Evolutionary conservation across 2,888 invertebrate species (phyloP).

Genomic region (Suillia variegata): DNA sequence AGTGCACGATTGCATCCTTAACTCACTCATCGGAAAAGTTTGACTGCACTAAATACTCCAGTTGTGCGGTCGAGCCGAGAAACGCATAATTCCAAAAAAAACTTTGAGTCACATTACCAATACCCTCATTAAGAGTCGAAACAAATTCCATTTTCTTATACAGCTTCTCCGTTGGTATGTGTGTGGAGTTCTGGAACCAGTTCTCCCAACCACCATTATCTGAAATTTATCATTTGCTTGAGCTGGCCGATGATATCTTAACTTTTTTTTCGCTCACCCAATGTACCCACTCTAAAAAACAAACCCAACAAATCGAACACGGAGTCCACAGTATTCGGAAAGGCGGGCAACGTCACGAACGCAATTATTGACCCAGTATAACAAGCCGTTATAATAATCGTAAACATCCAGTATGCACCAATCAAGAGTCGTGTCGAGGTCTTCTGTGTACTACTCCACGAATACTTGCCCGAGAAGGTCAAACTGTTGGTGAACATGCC

Average conservation of each 20-base stretch:
- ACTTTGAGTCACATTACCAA: constrained; percentile 75
- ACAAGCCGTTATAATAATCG: constrained; percentile 82
- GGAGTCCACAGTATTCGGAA: constrained; percentile 75
- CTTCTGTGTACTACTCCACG: constrained; percentile 74
- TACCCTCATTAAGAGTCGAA: constrained; percentile 69
- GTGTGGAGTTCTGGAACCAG: constrained; percentile 75
- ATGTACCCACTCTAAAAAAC: constrained; percentile 73
- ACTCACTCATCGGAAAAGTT: constrained; percentile 70
- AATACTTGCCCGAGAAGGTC: constrained; percentile 71
- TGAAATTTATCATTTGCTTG: too few species aligned
- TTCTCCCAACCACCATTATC: constrained; percentile 78
- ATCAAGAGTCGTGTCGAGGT: constrained; percentile 74
- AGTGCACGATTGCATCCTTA: not conserved
- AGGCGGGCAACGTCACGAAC: constrained; percentile 79
- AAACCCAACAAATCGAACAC: constrained; percentile 70
- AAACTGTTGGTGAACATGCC: constrained; percentile 85
- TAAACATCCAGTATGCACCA: constrained; percentile 83
- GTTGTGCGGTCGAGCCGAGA: constrained; percentile 72
- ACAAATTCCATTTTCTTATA: constrained; percentile 73
- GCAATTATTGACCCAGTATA: constrained; percentile 86
- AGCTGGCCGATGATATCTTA: not conserved
- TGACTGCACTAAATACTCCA: constrained; percentile 74
- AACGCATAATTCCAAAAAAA: constrained; percentile 82
- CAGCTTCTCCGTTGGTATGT: constrained; percentile 67
- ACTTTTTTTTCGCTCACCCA: constrained; percentile 67